phyloP scores from a whole-genome alignment of 2,888 invertebrate genomes.

The Eupithecia tripunctaria region DNA sequence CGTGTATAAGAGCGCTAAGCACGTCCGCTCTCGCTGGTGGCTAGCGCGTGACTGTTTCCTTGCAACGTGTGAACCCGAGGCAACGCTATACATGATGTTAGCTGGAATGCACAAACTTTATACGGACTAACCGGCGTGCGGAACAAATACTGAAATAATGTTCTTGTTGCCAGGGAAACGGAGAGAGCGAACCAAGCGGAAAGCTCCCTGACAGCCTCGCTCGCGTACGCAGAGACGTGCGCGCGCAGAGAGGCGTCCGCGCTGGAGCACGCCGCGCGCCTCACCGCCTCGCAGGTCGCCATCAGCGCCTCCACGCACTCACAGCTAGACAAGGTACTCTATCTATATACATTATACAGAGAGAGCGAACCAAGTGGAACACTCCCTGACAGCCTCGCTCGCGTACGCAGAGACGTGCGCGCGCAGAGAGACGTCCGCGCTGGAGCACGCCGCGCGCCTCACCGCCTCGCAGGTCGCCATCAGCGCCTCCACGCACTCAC shows the following conservation, averaged over 20 bases:
- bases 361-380: constrained; percentile 64
- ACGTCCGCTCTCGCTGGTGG: too few relatives aligned
- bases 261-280: constrained; percentile 69
- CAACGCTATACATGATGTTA: too few relatives aligned
- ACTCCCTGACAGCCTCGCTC: constrained; percentile 57
- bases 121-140: too few relatives aligned
- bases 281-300: constrained; percentile 57
- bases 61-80: too few relatives aligned
- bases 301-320: constrained; percentile 46
- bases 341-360: too few relatives aligned
- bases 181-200: constrained; percentile 66
- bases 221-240: constrained; percentile 72
- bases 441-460: constrained; percentile 71
- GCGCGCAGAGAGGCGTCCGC: constrained; percentile 72
- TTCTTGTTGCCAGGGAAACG: constrained; percentile 56
- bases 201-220: constrained; percentile 57
- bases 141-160: neutral
- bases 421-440: constrained; percentile 70
- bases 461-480: constrained; percentile 52
- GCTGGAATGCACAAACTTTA: too few relatives aligned
- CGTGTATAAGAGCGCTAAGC: too few relatives aligned
- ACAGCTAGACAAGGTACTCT: constrained; percentile 53
- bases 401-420: constrained; percentile 73
- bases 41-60: too few relatives aligned
- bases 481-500: constrained; percentile 46